Conservation (phyloP, 2,888 invertebrate species). For the Latheticus oryzae region DNA sequence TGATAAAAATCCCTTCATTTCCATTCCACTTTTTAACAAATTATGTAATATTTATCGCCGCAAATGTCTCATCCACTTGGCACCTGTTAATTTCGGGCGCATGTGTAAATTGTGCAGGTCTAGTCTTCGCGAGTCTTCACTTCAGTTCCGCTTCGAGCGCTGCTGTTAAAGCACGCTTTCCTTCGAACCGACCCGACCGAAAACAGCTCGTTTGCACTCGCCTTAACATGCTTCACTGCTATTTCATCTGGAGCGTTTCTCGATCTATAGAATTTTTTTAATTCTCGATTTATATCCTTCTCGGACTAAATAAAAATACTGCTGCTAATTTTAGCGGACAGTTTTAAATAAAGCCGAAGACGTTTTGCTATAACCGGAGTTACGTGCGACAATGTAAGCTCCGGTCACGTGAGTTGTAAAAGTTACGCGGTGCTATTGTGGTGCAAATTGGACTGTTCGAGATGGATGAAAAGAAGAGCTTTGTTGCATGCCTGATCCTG, state of each 20-base stretch:
- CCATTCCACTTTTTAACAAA: slow-evolving; percentile 23
- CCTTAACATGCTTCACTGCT: neutral
- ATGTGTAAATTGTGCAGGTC: slow-evolving; percentile 54
- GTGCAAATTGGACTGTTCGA: slow-evolving; percentile 26
- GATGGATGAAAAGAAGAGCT: slow-evolving; percentile 33
- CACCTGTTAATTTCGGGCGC: slow-evolving; percentile 55
- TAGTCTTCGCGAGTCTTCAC: slow-evolving; percentile 43
- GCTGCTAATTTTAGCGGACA: neutral
- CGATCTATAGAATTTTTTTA: too few species aligned
- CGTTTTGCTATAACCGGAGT: slow-evolving; percentile 1
- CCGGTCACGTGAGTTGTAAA: slow-evolving; percentile 40
- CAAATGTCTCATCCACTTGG: slow-evolving; percentile 36
- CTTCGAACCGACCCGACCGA: slow-evolving; percentile 2
- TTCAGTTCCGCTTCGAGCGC: slow-evolving; percentile 38
- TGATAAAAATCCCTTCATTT: slow-evolving; percentile 17
- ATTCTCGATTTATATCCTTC: too few species aligned
- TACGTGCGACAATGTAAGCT: slow-evolving; percentile 42
- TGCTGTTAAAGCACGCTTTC: slow-evolving; percentile 4
- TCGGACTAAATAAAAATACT: too few species aligned
- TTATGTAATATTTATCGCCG: slow-evolving; percentile 34
- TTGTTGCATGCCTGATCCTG: slow-evolving; percentile 34
- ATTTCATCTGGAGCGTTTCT: neutral
- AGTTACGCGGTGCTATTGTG: slow-evolving; percentile 27
- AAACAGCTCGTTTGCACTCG: slow-evolving; percentile 7
- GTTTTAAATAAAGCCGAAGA: neutral